Percentiles rank a stretch among this genome's conserved stretches.
Conservation (phyloP, 1,140 invertebrate species). For the Alviniconcha marisindica region DNA sequence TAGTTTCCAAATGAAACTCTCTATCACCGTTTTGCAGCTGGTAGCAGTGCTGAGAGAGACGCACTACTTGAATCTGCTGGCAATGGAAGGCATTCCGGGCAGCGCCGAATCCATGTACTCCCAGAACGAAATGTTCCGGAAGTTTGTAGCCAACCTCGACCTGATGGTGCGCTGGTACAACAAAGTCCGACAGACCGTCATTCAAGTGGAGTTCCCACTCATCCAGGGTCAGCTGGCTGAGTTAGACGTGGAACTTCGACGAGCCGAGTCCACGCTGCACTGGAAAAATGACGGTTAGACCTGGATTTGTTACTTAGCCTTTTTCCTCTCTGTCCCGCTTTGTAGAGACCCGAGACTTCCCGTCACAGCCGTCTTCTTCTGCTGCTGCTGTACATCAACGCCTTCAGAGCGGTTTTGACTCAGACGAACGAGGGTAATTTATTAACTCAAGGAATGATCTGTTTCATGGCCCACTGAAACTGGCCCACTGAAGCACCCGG, state of each 20-base stretch:
- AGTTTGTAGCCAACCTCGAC: conserved; percentile 75
- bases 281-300: conserved; percentile 87
- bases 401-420: too few relatives aligned
- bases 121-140: conserved; percentile 74
- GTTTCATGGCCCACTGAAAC: too few relatives aligned
- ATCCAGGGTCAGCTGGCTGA: conserved; percentile 87
- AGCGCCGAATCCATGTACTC: conserved; percentile 72
- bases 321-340: too few relatives aligned
- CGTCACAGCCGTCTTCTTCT: too few relatives aligned
- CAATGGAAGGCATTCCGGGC: conserved; percentile 73
- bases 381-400: too few relatives aligned
- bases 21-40: too few relatives aligned
- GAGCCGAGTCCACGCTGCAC: conserved; percentile 85
- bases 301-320: too few relatives aligned
- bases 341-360: too few relatives aligned
- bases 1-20: too few relatives aligned
- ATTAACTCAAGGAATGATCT: too few relatives aligned
- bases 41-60: conserved; percentile 77
- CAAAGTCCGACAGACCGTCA: conserved; percentile 85
- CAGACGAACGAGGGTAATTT: too few relatives aligned
- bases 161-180: conserved; percentile 81
- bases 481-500: too few relatives aligned
- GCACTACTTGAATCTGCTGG: conserved; percentile 75
- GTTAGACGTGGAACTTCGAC: conserved; percentile 87
- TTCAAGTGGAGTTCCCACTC: conserved; percentile 89